Evolutionary conservation across 2,888 invertebrate species (phyloP).

Genomic region (Drosophila mulleri): DNA sequence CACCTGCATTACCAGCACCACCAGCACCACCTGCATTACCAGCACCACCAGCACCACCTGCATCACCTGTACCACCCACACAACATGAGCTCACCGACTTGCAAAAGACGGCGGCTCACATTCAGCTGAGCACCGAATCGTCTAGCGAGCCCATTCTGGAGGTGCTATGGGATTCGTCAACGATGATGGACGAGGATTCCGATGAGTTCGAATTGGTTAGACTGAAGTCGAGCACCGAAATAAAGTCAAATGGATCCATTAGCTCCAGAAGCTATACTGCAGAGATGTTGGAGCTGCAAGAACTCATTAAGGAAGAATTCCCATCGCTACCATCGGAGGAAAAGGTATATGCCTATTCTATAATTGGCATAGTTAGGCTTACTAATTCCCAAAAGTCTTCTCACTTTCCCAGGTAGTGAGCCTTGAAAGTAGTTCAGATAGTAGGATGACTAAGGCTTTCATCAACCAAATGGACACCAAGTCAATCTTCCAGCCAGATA

Average conservation of each 20-base stretch:
- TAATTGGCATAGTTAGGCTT: not conserved
- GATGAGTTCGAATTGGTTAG: not conserved
- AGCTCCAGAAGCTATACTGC: too few relatives aligned
- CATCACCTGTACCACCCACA: accelerated
- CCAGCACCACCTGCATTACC: too few relatives aligned
- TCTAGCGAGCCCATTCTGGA: not conserved
- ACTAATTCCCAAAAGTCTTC: not conserved
- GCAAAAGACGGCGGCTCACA: not conserved
- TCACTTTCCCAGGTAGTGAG: not conserved
- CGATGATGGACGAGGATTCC: not conserved
- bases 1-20: accelerated
- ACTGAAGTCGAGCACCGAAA: not conserved
- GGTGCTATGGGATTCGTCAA: not conserved
- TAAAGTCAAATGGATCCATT: not conserved
- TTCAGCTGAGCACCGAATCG: not conserved
- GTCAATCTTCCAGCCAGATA: not conserved
- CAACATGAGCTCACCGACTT: too few relatives aligned
- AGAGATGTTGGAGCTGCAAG: not conserved
- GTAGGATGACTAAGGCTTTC: not conserved
- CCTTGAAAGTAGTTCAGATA: not conserved
- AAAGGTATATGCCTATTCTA: not conserved
- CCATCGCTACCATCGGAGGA: not conserved
- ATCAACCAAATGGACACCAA: not conserved
- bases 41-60: accelerated
- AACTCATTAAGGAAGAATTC: not conserved